Evolutionary conservation across 2,113 vertebrate species (phyloP).

Genomic region (Papio anubis): DNA sequence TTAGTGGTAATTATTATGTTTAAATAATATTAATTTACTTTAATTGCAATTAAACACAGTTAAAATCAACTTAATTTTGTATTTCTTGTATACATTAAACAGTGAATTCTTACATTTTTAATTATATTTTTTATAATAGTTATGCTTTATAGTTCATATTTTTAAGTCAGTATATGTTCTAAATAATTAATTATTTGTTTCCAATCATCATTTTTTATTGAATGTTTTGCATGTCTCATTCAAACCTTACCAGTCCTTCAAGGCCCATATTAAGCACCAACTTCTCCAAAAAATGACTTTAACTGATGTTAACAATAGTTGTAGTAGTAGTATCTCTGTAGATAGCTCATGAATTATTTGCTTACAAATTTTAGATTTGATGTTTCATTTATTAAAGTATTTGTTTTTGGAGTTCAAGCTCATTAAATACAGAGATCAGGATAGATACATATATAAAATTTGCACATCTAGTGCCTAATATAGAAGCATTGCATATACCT

Average conservation of each 20-base stretch:
- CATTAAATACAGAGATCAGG: not conserved
- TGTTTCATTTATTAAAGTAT: not conserved
- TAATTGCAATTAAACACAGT: not conserved
- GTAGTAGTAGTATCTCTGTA: not conserved
- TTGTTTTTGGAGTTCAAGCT: not conserved
- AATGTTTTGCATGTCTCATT: not conserved
- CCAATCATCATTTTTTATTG: not conserved
- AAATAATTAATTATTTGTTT: not conserved
- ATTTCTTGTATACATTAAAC: not conserved
- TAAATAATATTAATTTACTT: not conserved
- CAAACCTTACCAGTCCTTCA: not conserved
- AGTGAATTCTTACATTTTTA: not conserved
- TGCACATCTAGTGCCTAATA: not conserved
- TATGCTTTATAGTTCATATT: not conserved
- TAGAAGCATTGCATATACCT: not conserved
- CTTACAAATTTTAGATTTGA: not conserved
- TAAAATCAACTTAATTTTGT: conserved; percentile 54
- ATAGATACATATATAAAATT: not conserved
- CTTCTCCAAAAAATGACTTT: not conserved
- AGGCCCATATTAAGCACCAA: not conserved
- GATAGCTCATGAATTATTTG: not conserved
- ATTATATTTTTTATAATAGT: not conserved
- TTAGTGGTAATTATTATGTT: conserved; percentile 40
- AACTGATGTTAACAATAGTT: not conserved
- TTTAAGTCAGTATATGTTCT: not conserved